These are phyloP conservation scores for Sarcophaga bullata DNA, from an alignment of 1,140 invertebrate species.

Conservation along the genomic window DNA sequence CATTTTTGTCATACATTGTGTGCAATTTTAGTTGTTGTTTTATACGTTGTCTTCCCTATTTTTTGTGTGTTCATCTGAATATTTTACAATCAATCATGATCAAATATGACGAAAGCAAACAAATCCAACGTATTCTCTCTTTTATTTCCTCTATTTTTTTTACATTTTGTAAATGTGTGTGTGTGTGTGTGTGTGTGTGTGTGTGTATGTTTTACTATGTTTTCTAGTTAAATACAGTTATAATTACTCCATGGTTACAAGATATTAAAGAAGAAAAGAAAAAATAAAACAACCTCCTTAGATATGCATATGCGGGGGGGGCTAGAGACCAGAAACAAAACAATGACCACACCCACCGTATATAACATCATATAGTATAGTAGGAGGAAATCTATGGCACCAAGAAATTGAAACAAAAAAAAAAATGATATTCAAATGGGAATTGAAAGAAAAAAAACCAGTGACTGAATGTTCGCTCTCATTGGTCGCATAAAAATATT, in stretches of 20 bases:
- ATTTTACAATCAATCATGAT: constrained; percentile 37
- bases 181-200: no score
- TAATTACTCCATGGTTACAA: constrained; percentile 28
- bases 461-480: not conserved
- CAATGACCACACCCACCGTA: constrained; percentile 6
- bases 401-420: not conserved
- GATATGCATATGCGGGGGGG: not conserved
- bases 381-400: not conserved
- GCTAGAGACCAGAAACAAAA: not conserved
- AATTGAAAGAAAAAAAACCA: no score
- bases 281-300: not conserved
- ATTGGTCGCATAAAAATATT: constrained; percentile 20
- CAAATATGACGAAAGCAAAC: constrained; percentile 39
- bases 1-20: no score
- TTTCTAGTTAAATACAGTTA: constrained; percentile 38
- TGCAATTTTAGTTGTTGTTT: no score
- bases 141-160: no score
- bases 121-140: not conserved
- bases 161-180: no score
- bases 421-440: not conserved
- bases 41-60: not conserved
- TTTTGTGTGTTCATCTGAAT: not conserved
- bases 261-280: not conserved
- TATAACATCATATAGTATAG: not conserved
- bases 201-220: not conserved